Evolutionary conservation across 2,113 vertebrate species (phyloP).

Genomic region (Macquaria australasica): DNA sequence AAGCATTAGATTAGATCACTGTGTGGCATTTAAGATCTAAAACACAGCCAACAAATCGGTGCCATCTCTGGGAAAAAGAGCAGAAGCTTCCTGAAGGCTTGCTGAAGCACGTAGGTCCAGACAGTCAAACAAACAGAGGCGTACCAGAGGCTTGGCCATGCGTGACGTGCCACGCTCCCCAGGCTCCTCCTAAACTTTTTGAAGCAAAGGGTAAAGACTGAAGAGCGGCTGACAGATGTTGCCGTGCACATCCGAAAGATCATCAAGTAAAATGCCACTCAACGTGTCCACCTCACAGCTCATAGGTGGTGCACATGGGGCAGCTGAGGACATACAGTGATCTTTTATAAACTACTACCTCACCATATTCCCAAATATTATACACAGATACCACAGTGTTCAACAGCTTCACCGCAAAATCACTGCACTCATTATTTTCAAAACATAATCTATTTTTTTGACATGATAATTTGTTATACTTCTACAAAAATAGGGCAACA

Average conservation of each 20-base stretch:
- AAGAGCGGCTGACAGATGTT: constrained; percentile 57
- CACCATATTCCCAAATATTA: constrained; percentile 13
- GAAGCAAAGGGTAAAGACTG: constrained; percentile 74
- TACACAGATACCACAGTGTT: constrained; percentile 12
- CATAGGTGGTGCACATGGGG: constrained; percentile 4
- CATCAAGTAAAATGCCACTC: constrained; percentile 63
- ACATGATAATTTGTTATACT: constrained; percentile 17
- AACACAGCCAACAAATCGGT: constrained; percentile 38
- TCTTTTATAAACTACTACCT: constrained; percentile 19
- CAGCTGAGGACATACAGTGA: constrained; percentile 20
- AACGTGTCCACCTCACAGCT: constrained; percentile 25
- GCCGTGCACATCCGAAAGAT: constrained; percentile 50
- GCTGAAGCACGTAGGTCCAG: constrained; percentile 63
- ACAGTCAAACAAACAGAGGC: constrained; percentile 62
- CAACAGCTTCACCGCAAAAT: constrained; percentile 28
- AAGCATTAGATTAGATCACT: constrained; percentile 55
- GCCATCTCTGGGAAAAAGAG: constrained; percentile 53
- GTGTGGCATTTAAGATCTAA: constrained; percentile 70
- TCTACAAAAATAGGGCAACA: not conserved
- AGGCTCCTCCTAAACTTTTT: constrained; percentile 71
- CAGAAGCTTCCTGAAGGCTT: constrained; percentile 74
- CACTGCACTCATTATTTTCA: not conserved
- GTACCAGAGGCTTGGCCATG: constrained; percentile 59
- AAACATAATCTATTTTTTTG: constrained; percentile 18
- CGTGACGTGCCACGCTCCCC: constrained; percentile 59